These are phyloP conservation scores for Falco peregrinus DNA, from an alignment of 2,797 vertebrate genomes.

Conservation along the genomic window DNA sequence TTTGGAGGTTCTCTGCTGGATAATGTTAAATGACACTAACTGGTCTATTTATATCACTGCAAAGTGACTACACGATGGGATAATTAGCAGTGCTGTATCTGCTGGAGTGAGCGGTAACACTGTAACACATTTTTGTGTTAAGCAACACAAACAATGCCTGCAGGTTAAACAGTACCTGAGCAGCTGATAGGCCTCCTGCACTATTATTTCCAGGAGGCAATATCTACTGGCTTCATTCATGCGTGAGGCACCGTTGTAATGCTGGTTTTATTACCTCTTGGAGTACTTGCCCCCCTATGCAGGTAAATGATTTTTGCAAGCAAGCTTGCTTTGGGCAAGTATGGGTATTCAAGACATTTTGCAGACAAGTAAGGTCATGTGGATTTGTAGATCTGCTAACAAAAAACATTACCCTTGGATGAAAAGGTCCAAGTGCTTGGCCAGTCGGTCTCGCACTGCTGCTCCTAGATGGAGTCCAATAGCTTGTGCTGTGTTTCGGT, in stretches of 20 bases:
- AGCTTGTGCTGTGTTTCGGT: not conserved
- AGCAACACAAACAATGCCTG: slow-evolving; percentile 17
- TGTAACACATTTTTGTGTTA: not conserved
- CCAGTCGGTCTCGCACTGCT: not conserved
- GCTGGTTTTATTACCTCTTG: not conserved
- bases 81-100: slow-evolving; percentile 36
- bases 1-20: not conserved
- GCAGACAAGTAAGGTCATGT: not conserved
- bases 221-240: not conserved
- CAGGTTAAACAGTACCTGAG: slow-evolving; percentile 35
- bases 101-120: not conserved
- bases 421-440: not conserved
- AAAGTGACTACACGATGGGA: slow-evolving; percentile 30
- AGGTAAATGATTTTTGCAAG: not conserved
- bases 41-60: slow-evolving; percentile 38
- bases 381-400: not conserved
- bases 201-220: slow-evolving; percentile 1
- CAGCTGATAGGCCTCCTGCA: not conserved
- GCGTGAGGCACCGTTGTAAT: not conserved
- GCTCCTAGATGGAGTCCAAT: not conserved
- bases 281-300: not conserved
- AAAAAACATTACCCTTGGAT: not conserved
- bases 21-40: slow-evolving; percentile 38
- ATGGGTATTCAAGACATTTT: not conserved
- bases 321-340: not conserved